These are phyloP conservation scores for Drosophila robusta DNA, from an alignment of 2,888 invertebrate genomes.

Conservation along the genomic window DNA sequence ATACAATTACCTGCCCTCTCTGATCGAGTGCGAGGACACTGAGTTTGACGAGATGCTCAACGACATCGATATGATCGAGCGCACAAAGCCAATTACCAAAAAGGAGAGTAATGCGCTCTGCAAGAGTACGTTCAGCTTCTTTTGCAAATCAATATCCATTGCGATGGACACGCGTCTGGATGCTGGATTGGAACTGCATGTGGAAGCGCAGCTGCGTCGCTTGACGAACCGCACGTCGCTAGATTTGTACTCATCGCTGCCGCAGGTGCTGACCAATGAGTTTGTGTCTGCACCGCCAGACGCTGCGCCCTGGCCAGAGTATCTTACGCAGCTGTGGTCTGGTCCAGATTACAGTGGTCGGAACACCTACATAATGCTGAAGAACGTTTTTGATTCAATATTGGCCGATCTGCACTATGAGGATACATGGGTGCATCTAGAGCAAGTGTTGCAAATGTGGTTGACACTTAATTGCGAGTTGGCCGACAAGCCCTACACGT, in stretches of 20 bases:
- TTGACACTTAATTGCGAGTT: slow-evolving; percentile 91
- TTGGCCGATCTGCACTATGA: slow-evolving; percentile 88
- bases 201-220: slow-evolving; percentile 91
- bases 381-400: slow-evolving; percentile 89
- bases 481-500: slow-evolving; percentile 84
- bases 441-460: slow-evolving; percentile 94
- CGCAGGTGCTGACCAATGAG: slow-evolving; percentile 83
- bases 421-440: slow-evolving; percentile 91
- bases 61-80: slow-evolving; percentile 88
- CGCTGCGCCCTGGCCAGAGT: slow-evolving; percentile 85
- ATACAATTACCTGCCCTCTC: slow-evolving; percentile 87
- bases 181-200: slow-evolving; percentile 90
- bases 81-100: slow-evolving; percentile 87
- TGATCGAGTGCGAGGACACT: slow-evolving; percentile 93
- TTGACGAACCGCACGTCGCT: slow-evolving; percentile 88
- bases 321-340: slow-evolving; percentile 86
- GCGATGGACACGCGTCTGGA: slow-evolving; percentile 92
- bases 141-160: slow-evolving; percentile 87
- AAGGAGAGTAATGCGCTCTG: slow-evolving; percentile 84
- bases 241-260: slow-evolving; percentile 84
- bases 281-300: slow-evolving; percentile 82
- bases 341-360: slow-evolving; percentile 86
- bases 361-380: slow-evolving; percentile 87
- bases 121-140: slow-evolving; percentile 84
- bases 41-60: slow-evolving; percentile 92